Conservation (phyloP, 1,140 invertebrate species). For the Drosophila repletoides region DNA sequence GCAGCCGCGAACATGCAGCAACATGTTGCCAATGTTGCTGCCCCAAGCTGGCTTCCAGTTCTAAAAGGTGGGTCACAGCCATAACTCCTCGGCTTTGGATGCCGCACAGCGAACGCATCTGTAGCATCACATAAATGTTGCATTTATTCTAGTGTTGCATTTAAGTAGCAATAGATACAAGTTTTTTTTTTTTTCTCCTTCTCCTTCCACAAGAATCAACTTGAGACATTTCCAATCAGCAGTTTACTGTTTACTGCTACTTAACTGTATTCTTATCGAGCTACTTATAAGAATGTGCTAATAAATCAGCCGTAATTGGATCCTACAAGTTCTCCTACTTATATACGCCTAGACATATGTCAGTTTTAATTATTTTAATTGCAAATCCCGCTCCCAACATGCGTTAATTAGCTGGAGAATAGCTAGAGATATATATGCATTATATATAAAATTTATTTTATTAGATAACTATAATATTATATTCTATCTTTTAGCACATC, state of each 20-base stretch:
- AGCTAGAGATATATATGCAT: not conserved
- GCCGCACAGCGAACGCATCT: conserved; percentile 10
- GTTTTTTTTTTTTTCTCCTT: not conserved
- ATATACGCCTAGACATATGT: not conserved
- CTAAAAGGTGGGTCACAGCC: conserved; percentile 74
- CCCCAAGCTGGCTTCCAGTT: conserved; percentile 52
- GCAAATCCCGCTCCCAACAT: not conserved
- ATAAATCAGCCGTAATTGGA: conserved; percentile 47
- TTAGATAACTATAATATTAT: too few relatives aligned
- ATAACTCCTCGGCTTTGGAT: conserved; percentile 59
- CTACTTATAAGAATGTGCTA: conserved; percentile 62
- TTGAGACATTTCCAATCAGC: conserved; percentile 65
- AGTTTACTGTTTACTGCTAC: conserved; percentile 71
- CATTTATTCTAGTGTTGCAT: conserved; percentile 1
- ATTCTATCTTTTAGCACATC: too few relatives aligned
- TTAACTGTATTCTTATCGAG: conserved; percentile 65
- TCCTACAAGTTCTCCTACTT: not conserved
- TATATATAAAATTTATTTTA: too few relatives aligned
- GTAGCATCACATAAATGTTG: not conserved
- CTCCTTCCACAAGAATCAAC: conserved; percentile 19
- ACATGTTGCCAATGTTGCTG: conserved; percentile 23
- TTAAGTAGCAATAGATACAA: conserved; percentile 9
- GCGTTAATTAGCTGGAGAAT: not conserved
- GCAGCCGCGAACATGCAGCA: conserved; percentile 30
- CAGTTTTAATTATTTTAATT: conserved; percentile 16